Evolutionary conservation across 2,113 vertebrate genomes (phyloP), one percentile per base, ranked within the genome.

Genomic region (Onychorhynchus coronatus): DNA sequence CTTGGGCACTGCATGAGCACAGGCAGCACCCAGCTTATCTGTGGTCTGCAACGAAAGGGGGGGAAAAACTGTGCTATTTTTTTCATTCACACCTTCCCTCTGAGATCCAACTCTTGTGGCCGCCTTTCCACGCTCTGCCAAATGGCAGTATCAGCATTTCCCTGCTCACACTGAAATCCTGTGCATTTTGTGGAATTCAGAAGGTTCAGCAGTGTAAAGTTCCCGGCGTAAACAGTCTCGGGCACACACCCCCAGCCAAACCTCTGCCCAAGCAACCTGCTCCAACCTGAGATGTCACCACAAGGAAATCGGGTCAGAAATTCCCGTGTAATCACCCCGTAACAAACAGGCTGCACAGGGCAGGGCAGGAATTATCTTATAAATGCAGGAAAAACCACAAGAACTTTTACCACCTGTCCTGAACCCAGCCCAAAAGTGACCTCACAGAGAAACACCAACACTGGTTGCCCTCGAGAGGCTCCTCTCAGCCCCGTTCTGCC

Each of bases 261-360:
- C 31, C 42, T 77, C 76, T 46, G 50, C 76, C 56, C 35, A 5
- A 66, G 55, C 42, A 35, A 77, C 39, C 46, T 74, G 68, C 73
- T 75, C 77, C 0, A 0, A 77, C 72, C 39, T 0, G 2, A 50
- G 76, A n/a, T 31, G 61, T 47, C 85, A 33, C 35, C 85, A 55
- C 39, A 33, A 58, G 88, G 76, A 86, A 90, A 86, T 14, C 11
- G 16, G 37, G 58, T 37, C 67, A 76, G 68, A 91, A 85, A 55
- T 15, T n/a, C 35, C 68, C 0, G 0, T 42, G 44, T 21, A 63
- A 80, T 12, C 12, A 7, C 39, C 63, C 25, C 0, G 0, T 30
- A n/a, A 90, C 8, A 52, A 92, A 37, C 31, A 41, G 50, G 50
- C 21, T 33, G 41, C 0, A 2, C 31, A 62, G 39, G 91, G 74